Percentiles rank a stretch among this genome's conserved stretches.
Evolutionary conservation across 2,888 invertebrate species (phyloP).

Genomic region (Euplagia quadripunctaria): DNA sequence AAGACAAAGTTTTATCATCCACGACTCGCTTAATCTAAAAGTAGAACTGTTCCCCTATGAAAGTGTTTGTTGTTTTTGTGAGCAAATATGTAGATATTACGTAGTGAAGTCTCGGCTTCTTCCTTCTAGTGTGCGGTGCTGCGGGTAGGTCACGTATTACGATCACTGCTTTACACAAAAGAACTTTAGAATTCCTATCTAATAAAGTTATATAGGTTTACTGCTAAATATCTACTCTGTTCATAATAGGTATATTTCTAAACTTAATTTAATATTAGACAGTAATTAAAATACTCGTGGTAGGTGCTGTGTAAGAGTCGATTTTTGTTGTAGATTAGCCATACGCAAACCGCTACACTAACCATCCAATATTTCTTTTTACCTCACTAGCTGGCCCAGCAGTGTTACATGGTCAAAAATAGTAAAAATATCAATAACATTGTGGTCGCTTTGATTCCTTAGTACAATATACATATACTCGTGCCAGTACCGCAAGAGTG

Average conservation of each 20-base stretch:
- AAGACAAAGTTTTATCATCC: not conserved
- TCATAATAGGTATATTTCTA: too few relatives aligned
- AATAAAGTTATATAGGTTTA: not conserved
- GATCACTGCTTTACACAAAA: not conserved
- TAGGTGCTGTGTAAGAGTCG: not conserved
- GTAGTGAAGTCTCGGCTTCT: not conserved
- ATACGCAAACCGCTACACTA: not conserved
- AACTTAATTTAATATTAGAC: too few relatives aligned
- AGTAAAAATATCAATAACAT: not conserved
- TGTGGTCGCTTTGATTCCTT: not conserved
- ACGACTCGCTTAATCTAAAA: not conserved
- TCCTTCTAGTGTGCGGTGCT: not conserved
- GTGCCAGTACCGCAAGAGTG: too few relatives aligned
- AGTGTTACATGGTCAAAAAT: not conserved
- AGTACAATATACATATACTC: not conserved
- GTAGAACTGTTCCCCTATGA: not conserved
- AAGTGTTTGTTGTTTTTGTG: constrained; percentile 9
- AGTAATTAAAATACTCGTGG: not conserved
- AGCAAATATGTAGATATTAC: not conserved
- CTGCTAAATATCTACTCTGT: not conserved
- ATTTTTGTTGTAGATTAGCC: not conserved
- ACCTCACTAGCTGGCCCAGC: not conserved
- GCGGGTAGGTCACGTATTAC: not conserved
- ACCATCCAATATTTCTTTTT: not conserved
- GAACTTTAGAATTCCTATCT: not conserved